Percentiles rank a stretch among this genome's conserved stretches.
These are phyloP conservation scores for Theretra japonica DNA, from an alignment of 2,888 invertebrate genomes.

Conservation along the genomic window DNA sequence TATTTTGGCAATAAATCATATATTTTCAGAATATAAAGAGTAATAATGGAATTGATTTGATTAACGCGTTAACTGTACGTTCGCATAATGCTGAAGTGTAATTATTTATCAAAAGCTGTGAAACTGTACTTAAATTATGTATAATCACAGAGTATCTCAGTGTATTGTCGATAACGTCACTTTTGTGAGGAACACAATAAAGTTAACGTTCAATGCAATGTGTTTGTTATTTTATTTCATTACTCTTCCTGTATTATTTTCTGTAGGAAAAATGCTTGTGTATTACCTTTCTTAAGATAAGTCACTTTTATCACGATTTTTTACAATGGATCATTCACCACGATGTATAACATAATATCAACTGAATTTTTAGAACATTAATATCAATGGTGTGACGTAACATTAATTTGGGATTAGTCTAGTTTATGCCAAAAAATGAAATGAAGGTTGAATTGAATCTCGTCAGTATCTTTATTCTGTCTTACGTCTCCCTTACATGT, in stretches of 20 bases:
- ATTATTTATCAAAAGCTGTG: slow-evolving; percentile 79
- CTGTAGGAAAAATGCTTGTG: too few relatives aligned
- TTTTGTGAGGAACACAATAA: slow-evolving; percentile 81
- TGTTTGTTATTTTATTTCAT: slow-evolving; percentile 35
- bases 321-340: too few relatives aligned
- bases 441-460: too few relatives aligned
- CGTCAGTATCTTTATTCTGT: too few relatives aligned
- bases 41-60: slow-evolving; percentile 69
- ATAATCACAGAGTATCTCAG: slow-evolving; percentile 77
- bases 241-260: neutral
- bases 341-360: too few relatives aligned
- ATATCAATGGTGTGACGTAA: too few relatives aligned
- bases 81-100: slow-evolving; percentile 58
- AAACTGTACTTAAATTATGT: slow-evolving; percentile 77
- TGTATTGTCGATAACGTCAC: slow-evolving; percentile 77
- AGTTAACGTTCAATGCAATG: slow-evolving; percentile 52
- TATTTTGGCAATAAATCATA: slow-evolving; percentile 67
- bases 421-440: too few relatives aligned
- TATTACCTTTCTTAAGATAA: too few relatives aligned
- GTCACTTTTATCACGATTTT: too few relatives aligned
- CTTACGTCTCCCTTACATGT: too few relatives aligned
- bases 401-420: too few relatives aligned
- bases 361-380: too few relatives aligned
- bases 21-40: slow-evolving; percentile 55
- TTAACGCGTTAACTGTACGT: slow-evolving; percentile 48